Percentiles rank a stretch among this genome's conserved stretches.
phyloP scores from a whole-genome alignment of 2,797 vertebrate species.

The Coluber constrictor region DNA sequence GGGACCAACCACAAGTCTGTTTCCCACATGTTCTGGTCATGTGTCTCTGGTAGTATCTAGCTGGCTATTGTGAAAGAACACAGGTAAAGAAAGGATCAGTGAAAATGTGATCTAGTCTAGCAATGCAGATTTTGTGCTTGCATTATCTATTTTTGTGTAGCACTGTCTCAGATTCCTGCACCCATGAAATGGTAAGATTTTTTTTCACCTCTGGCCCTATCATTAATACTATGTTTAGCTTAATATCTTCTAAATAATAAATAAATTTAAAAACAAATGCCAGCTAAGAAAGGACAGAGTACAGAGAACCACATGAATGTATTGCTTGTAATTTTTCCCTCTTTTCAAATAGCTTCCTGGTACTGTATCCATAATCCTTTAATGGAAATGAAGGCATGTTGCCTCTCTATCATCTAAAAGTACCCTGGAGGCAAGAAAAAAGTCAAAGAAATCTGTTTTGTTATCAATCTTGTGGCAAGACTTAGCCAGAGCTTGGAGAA shows the following conservation, averaged over 20 bases:
- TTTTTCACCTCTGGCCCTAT: neutral
- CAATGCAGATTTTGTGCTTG: neutral
- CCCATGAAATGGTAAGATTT: neutral
- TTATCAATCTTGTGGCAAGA: slow-evolving; percentile 50
- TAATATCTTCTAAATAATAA: neutral
- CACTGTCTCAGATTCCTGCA: neutral
- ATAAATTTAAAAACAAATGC: neutral
- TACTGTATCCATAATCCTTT: neutral
- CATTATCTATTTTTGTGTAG: neutral
- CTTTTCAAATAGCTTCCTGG: slow-evolving; percentile 18
- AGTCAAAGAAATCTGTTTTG: slow-evolving; percentile 15
- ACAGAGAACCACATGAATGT: neutral
- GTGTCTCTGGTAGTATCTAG: neutral
- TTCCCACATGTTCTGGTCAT: neutral
- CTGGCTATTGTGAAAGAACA: neutral
- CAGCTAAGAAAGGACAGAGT: slow-evolving; percentile 6
- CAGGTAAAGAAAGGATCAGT: too few species aligned
- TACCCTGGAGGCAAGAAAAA: neutral
- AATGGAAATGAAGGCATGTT: neutral
- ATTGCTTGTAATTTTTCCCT: neutral
- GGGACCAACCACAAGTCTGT: neutral
- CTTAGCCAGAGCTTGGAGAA: slow-evolving; percentile 35
- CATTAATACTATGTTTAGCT: neutral
- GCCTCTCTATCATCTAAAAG: slow-evolving; percentile 36
- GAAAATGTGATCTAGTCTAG: neutral